Percentiles rank a stretch among this genome's conserved stretches.
phyloP scores from a whole-genome alignment of 35 echinoderm and acorn worm genomes.

The Holothuria glaberrima region DNA sequence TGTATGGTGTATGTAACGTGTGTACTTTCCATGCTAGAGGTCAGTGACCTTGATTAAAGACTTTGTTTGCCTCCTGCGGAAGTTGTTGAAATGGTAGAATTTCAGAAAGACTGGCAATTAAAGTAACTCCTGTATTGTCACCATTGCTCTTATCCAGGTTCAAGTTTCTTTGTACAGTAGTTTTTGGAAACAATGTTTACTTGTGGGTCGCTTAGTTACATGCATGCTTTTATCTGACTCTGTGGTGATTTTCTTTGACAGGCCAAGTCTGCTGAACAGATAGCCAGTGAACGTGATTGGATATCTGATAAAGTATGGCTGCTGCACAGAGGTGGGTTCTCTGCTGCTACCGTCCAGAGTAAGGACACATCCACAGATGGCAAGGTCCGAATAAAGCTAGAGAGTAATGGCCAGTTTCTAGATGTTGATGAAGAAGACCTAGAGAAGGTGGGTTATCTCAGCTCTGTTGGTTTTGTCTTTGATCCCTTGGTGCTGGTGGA shows the following conservation, averaged over 20 bases:
- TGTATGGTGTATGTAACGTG: too few relatives aligned
- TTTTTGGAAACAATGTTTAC: too few relatives aligned
- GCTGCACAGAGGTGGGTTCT: constrained; percentile 83
- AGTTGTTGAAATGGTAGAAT: too few relatives aligned
- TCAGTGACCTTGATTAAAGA: too few relatives aligned
- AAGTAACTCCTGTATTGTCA: too few relatives aligned
- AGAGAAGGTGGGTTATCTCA: constrained; percentile 76
- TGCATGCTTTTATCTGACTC: not conserved
- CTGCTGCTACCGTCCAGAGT: constrained; percentile 68
- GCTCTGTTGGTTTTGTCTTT: too few relatives aligned
- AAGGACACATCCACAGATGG: constrained; percentile 64
- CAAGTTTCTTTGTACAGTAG: too few relatives aligned
- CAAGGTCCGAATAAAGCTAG: constrained; percentile 84
- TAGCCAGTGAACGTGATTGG: constrained; percentile 82
- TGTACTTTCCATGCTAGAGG: too few relatives aligned
- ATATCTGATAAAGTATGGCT: constrained; percentile 91
- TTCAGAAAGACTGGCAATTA: too few relatives aligned
- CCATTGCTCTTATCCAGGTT: too few relatives aligned
- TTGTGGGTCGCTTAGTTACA: not conserved
- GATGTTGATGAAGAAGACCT: constrained; percentile 95
- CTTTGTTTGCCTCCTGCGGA: too few relatives aligned
- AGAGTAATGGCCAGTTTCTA: constrained; percentile 77
- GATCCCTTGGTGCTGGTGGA: too few relatives aligned
- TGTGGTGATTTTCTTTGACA: constrained; percentile 22
- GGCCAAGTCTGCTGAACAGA: constrained; percentile 93